Percentiles rank a stretch among this genome's conserved stretches.
phyloP scores from a whole-genome alignment of 2,797 vertebrate genomes.

The Antrozous pallidus region DNA sequence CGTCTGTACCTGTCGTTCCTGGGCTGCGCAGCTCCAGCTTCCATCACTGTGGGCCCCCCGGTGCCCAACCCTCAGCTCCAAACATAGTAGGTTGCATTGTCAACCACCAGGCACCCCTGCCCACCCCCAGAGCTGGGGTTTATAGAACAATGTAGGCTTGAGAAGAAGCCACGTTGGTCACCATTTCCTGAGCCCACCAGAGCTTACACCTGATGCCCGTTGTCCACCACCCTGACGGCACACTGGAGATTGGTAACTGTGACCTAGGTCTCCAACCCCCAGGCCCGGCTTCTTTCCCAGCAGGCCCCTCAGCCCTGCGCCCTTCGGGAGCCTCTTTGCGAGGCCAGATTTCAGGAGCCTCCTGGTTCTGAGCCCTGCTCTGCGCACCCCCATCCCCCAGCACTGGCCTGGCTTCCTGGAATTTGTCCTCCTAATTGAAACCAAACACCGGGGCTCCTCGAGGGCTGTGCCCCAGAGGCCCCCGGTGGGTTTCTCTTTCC shows the following conservation, averaged over 20 bases:
- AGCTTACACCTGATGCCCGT: background rate
- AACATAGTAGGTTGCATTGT: background rate
- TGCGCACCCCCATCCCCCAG: constrained; percentile 61
- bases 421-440: constrained; percentile 79
- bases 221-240: background rate
- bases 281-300: background rate
- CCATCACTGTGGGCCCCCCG: background rate
- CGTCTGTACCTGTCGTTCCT: background rate
- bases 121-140: background rate
- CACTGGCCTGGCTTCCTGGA: constrained; percentile 77
- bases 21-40: background rate
- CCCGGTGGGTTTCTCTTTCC: constrained; percentile 63
- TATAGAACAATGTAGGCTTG: background rate
- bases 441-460: constrained; percentile 77
- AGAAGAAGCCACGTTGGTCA: background rate
- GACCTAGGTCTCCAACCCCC: background rate
- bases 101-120: background rate
- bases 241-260: background rate
- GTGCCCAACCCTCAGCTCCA: background rate
- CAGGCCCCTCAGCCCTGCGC: background rate
- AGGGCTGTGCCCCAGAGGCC: constrained; percentile 77
- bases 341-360: constrained; percentile 67
- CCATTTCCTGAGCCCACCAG: background rate
- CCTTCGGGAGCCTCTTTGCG: constrained; percentile 52
- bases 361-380: constrained; percentile 27